Evolutionary conservation across 2,888 invertebrate genomes (phyloP), one percentile per base, ranked within the genome.

Genomic region (Philonicus albiceps): DNA sequence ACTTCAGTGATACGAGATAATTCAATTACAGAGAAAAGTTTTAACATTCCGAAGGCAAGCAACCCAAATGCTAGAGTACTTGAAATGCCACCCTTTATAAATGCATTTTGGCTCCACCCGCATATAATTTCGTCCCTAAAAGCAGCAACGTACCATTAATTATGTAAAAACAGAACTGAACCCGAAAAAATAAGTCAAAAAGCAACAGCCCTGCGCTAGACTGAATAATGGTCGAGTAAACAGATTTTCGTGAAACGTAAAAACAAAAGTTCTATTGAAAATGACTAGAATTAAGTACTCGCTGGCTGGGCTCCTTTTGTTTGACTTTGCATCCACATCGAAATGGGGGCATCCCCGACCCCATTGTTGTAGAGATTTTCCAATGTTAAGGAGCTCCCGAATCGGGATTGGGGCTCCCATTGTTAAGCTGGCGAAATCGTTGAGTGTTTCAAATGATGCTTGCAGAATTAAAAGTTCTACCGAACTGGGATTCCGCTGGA

Each of bases 361-460:
- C 3, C 64, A 19, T 64, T 64, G 19, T 64, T 64, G 3, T 7
- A 64, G 19, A 27, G 64, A 64, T 64, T 64, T 27, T 27, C 22
- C 19, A 64, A n/a, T 64, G 64, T 11, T 22, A 22, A 49, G 49
- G n/a, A 49, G 49, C 27, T 22, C 11, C 27, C 11, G 27, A 22
- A 49, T 49, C n/a, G 49, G 55, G 22, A 55, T 55, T 55, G 55
- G 55, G 64, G 27, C 64, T 7, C 8, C 64, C 64, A 64, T 64
- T 55, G 55, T 55, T 22, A 8, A 64, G 22, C 27, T 64, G 22
- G 53, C 22, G 13, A 76, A 40, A 78, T 43, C 37, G 49, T 49
- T 49, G 49, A 31, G 49, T 37, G 78, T 30, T 78, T 78, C 78
- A 78, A 49, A 78, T 78, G 78, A 49, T 27, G 78, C 78, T 49